Evolutionary conservation across 2,888 invertebrate genomes (phyloP).

Genomic region (Spisula solida): DNA sequence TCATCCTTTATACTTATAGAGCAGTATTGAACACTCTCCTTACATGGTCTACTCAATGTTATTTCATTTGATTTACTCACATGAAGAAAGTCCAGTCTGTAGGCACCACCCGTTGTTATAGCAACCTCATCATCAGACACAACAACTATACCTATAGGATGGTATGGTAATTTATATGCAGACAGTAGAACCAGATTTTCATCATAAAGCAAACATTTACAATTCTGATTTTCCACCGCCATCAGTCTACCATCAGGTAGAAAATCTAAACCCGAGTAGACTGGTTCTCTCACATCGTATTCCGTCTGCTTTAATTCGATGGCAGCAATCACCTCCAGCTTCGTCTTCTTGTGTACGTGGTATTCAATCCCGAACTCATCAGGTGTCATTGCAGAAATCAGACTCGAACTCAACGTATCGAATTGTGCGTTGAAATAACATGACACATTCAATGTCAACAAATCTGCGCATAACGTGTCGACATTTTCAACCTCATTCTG

Average conservation of each 20-base stretch:
- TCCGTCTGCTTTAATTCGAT: neutral
- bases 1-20: constrained; percentile 19
- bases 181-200: neutral
- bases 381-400: neutral
- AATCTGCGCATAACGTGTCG: neutral
- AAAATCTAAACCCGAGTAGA: neutral
- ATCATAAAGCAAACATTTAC: neutral
- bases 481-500: neutral
- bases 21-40: neutral
- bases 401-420: neutral
- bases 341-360: neutral
- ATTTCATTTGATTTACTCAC: constrained; percentile 29
- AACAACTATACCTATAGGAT: neutral
- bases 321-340: neutral
- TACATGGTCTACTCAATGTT: neutral
- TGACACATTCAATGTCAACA: neutral
- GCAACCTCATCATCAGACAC: constrained; percentile 24
- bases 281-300: neutral
- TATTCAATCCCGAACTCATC: neutral
- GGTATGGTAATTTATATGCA: neutral
- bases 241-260: neutral
- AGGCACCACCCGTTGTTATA: neutral
- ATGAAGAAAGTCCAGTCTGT: constrained; percentile 19
- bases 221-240: neutral
- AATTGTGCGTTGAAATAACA: neutral